Evolutionary conservation across 2,113 vertebrate genomes (phyloP).

Genomic region (Elgaria multicarinata): DNA sequence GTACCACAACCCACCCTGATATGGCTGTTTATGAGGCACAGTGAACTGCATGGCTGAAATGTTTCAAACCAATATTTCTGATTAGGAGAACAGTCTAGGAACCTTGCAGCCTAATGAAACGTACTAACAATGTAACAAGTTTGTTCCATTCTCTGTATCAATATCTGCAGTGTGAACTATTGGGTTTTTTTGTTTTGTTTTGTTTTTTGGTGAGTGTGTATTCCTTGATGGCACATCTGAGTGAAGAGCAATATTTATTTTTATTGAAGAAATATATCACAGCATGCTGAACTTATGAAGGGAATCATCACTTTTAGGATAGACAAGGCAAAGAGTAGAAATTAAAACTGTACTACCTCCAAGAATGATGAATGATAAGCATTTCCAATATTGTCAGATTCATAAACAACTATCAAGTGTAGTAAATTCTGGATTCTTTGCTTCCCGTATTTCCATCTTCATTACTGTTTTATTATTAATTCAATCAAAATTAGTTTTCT

Average conservation of each 20-base stretch:
- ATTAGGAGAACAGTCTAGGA: not conserved
- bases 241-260: not conserved
- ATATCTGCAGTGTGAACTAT: constrained; percentile 10
- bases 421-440: not conserved
- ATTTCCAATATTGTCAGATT: not conserved
- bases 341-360: not conserved
- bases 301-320: not conserved
- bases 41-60: not conserved
- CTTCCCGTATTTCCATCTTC: not conserved
- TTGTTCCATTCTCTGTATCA: constrained; percentile 2
- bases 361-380: not conserved
- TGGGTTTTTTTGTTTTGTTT: not conserved
- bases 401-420: not conserved
- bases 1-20: not conserved
- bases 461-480: not conserved
- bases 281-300: constrained; percentile 9
- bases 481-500: not conserved
- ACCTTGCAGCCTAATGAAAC: constrained; percentile 14
- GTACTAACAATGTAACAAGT: not conserved
- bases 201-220: not conserved
- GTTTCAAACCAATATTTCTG: constrained; percentile 5
- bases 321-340: not conserved
- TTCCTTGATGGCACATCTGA: not conserved
- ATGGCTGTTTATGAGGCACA: not conserved
- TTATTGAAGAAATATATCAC: not conserved